Evolutionary conservation across 2,888 invertebrate species (phyloP).

Genomic region (Cryptosula pallasiana): DNA sequence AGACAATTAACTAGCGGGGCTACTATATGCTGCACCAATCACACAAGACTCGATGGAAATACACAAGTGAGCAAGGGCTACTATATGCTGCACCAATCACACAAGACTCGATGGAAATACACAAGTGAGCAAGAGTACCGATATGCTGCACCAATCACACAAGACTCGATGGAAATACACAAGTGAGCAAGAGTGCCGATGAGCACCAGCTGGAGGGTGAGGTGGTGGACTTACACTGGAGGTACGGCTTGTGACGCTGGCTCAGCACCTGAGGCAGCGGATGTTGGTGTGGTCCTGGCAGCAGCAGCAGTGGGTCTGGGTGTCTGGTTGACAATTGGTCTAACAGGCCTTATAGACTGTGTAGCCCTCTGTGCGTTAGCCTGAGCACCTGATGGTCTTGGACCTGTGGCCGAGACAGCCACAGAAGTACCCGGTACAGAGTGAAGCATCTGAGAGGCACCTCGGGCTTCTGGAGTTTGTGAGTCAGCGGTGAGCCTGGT

Average conservation of each 20-base stretch:
- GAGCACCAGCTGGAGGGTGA: no score
- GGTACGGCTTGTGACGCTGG: not conserved
- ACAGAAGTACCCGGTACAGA: not conserved
- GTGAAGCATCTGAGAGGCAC: not conserved
- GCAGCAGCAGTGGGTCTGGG: not conserved
- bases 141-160: no score
- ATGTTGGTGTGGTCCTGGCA: not conserved
- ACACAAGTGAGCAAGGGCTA: no score
- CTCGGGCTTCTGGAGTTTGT: constrained; percentile 1
- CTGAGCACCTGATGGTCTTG: not conserved
- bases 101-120: no score
- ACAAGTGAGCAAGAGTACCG: no score
- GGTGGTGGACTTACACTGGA: not conserved
- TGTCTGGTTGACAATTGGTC: not conserved
- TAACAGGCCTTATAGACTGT: not conserved
- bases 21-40: no score
- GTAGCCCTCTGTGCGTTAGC: not conserved
- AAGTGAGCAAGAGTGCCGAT: no score
- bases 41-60: no score
- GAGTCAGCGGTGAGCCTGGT: not conserved
- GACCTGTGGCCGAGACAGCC: not conserved
- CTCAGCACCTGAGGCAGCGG: not conserved
- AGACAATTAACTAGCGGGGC: no score
- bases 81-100: no score
- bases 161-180: no score